Percentiles rank a stretch among this genome's conserved stretches.
phyloP scores from a whole-genome alignment of 2,113 vertebrate species.

The Odobenus rosmarus region DNA sequence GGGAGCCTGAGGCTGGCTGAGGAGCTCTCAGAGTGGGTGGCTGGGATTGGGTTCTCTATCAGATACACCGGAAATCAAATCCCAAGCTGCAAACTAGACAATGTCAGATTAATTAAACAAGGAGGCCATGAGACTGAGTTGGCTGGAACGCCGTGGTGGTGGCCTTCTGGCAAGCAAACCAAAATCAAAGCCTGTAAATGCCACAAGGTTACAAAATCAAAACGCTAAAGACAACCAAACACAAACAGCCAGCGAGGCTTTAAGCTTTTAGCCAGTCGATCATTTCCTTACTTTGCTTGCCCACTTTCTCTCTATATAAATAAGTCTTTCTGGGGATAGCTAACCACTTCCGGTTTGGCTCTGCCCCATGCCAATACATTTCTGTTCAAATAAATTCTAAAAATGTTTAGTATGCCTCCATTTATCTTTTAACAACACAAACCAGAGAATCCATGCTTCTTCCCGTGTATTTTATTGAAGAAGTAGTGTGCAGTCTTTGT shows the following conservation, averaged over 20 bases:
- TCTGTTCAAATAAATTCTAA: background rate
- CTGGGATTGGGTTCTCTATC: background rate
- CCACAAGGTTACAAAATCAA: background rate
- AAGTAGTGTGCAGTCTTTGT: background rate
- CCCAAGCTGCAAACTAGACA: background rate
- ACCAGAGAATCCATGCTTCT: background rate
- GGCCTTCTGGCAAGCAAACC: background rate
- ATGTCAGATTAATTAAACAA: background rate
- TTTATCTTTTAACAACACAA: background rate
- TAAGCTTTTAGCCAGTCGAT: background rate
- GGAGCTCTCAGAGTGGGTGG: background rate
- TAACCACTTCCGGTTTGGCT: background rate
- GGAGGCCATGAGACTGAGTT: background rate
- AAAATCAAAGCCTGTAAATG: background rate
- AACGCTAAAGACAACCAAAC: background rate
- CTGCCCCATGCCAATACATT: background rate
- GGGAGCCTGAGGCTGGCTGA: background rate
- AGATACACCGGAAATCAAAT: background rate
- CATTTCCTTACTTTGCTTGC: background rate
- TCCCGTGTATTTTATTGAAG: background rate
- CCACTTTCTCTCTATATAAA: background rate
- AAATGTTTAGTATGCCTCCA: background rate
- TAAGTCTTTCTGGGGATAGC: background rate
- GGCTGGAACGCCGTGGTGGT: background rate
- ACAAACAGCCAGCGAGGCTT: background rate